phyloP scores from a whole-genome alignment of 1,140 invertebrate genomes.

The Araneus ventricosus region DNA sequence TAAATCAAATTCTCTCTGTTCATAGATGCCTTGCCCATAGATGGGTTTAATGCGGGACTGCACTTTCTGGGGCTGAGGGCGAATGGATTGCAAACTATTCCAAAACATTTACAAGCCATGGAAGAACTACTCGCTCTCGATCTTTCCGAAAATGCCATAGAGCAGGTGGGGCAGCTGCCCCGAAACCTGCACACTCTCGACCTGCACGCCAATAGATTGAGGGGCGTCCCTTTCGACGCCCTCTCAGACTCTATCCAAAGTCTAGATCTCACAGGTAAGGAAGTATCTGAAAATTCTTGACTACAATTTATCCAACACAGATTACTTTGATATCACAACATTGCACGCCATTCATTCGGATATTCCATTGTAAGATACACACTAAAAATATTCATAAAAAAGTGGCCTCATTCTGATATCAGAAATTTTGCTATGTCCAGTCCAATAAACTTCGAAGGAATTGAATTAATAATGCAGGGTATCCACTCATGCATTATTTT shows the following conservation, averaged over 20 bases:
- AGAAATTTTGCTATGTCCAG: too few species aligned
- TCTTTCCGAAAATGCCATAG: not conserved
- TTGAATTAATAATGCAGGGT: too few species aligned
- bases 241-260: conserved; percentile 65
- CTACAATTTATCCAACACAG: too few species aligned
- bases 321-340: too few species aligned
- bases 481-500: too few species aligned
- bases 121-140: not conserved
- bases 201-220: conserved; percentile 71
- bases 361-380: too few species aligned
- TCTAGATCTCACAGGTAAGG: conserved; percentile 73
- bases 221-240: conserved; percentile 20
- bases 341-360: too few species aligned
- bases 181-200: conserved; percentile 61
- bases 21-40: not conserved
- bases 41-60: not conserved
- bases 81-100: not conserved
- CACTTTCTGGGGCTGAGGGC: not conserved
- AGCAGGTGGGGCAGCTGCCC: not conserved
- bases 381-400: too few species aligned
- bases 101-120: not conserved
- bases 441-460: too few species aligned
- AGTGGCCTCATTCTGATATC: too few species aligned
- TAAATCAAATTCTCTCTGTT: not conserved
- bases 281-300: not conserved